phyloP scores from a whole-genome alignment of 2,113 vertebrate species.

The Climacteris rufus region DNA sequence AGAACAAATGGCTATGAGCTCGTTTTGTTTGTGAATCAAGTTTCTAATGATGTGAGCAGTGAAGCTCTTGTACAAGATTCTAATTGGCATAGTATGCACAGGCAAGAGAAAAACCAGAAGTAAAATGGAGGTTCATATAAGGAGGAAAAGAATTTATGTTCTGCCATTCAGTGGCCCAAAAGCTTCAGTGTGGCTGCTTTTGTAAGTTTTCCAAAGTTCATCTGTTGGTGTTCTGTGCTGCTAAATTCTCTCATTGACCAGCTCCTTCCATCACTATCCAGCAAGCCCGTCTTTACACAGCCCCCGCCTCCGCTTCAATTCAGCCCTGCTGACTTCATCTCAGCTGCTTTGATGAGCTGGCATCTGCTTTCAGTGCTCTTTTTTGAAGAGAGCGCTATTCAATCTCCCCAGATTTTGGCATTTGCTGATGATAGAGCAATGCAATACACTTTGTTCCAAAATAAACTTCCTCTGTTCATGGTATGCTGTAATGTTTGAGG shows the following conservation, averaged over 20 bases:
- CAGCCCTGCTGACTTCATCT: neutral
- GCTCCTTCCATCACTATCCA: neutral
- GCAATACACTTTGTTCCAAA: neutral
- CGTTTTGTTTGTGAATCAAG: neutral
- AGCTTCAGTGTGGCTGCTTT: neutral
- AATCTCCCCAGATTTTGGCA: neutral
- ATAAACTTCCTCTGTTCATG: neutral
- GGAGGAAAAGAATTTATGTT: neutral
- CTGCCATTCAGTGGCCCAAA: neutral
- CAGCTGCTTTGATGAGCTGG: neutral
- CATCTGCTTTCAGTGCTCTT: neutral
- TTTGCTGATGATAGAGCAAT: neutral
- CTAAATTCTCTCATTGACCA: neutral
- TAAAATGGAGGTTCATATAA: neutral
- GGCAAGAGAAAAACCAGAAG: neutral
- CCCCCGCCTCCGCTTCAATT: fast-evolving
- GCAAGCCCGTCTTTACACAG: neutral
- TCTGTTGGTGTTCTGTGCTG: neutral
- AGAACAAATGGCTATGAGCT: neutral
- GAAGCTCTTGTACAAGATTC: neutral
- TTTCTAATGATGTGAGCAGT: neutral
- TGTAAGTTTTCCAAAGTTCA: neutral
- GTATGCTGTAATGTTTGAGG: neutral
- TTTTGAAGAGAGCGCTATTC: neutral
- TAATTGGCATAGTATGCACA: neutral